Base-by-base conservation (phyloP, 2,113 vertebrate genomes). In the Crotalus helleri region DNA sequence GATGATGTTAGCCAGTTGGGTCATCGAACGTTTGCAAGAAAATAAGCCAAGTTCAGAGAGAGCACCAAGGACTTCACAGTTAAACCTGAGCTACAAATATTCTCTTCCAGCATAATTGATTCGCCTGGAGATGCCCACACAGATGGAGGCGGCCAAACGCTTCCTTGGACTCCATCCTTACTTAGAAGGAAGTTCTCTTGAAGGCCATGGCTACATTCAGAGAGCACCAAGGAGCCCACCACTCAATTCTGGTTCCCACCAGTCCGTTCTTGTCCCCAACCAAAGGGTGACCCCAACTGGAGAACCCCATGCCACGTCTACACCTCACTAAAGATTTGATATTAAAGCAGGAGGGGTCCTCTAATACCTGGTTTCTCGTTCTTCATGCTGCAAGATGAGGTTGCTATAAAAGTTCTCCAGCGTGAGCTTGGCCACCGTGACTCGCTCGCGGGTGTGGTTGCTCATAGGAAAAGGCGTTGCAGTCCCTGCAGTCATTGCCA, bases 341-440 rank as follows among this genome's bases (percentile, higher is more conserved):
- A 23, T 29, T 5, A 2, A 49, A 3, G 46, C 26, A 10, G 3
- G 21, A n/a, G 0, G 8, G 46, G 55, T 11, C 44, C 29, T 23
- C 33, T 54, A 17, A 55, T 97, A 99, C 99, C 99, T 99, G 97
- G 98, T 99, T 97, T 99, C 99, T 21, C 99, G 97, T 97, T 99
- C 99, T 96, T 99, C 99, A 0, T 99, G 99, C 96, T 99, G 99
- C 29, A 98, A 97, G 88, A 99, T 99, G n/a, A 99, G 97, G 89
- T 99, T 99, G 98, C 99, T 99, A 97, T 99, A 99, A 97, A 99
- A 99, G 97, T 99, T 99, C 96, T 99, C 99, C 97, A 99, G 94
- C 0, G 99, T 99, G 89, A 99, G 98, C 96, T 99, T 99, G 98
- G 99, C 99, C 96, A 99, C 99, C 0, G 99, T 99, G 95, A 99